Evolutionary conservation across 2,113 vertebrate species (phyloP).

Genomic region (Brachionichthys hirsutus): DNA sequence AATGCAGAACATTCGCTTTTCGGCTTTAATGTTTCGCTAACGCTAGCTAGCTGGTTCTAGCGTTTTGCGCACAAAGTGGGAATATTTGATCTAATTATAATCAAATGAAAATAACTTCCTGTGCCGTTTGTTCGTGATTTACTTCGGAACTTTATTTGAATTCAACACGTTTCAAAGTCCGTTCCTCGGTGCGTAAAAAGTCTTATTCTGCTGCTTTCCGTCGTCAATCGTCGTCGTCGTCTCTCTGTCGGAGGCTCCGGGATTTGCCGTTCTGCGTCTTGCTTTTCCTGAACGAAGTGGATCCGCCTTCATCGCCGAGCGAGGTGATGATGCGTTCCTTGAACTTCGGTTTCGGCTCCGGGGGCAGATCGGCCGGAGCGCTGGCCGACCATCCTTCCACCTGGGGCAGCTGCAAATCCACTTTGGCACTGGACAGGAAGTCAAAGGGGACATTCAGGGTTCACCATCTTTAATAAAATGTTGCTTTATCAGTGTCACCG

Average conservation of each 20-base stretch:
- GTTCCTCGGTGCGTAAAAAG: constrained; percentile 5
- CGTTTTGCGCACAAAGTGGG: too few relatives aligned
- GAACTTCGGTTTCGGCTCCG: constrained; percentile 84
- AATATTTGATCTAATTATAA: too few relatives aligned
- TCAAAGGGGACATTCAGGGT: background rate
- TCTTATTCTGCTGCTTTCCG: background rate
- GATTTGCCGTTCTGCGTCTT: constrained; percentile 90
- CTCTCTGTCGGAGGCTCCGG: constrained; percentile 88
- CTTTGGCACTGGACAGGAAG: constrained; percentile 75
- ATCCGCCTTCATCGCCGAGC: constrained; percentile 81
- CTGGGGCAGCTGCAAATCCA: constrained; percentile 90
- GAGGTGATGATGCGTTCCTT: constrained; percentile 92
- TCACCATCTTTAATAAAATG: background rate
- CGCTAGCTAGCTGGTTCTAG: too few relatives aligned
- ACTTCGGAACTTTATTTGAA: too few relatives aligned
- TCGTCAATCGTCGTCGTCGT: constrained; percentile 83
- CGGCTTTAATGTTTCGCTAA: too few relatives aligned
- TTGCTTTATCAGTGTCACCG: background rate
- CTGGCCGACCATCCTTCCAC: constrained; percentile 63
- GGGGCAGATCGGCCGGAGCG: constrained; percentile 54
- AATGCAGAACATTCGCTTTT: too few relatives aligned
- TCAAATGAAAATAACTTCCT: too few relatives aligned
- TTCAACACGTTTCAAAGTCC: background rate
- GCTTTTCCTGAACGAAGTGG: constrained; percentile 87
- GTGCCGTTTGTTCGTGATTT: too few relatives aligned